phyloP scores from a whole-genome alignment of 1,140 invertebrate genomes.

The Diorhabda carinulata region DNA sequence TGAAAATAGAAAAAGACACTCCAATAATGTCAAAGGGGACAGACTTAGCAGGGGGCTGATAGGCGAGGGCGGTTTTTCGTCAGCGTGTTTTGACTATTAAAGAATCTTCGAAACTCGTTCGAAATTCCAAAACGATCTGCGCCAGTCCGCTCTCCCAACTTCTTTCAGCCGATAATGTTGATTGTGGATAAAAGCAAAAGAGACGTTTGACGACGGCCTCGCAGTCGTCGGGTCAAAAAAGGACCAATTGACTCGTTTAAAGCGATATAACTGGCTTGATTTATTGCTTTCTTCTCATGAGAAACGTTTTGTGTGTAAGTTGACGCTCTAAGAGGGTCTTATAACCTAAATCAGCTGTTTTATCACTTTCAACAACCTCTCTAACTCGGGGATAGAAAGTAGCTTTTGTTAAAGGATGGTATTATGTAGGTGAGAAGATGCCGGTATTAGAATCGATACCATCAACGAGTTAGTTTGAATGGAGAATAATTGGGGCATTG shows the following conservation, averaged over 20 bases:
- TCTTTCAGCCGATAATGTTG: conserved; percentile 27
- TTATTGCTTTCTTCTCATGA: conserved; percentile 11
- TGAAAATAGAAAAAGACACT: neutral
- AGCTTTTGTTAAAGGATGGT: neutral
- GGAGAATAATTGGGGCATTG: neutral
- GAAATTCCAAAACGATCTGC: conserved; percentile 10
- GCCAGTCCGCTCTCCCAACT: conserved; percentile 19
- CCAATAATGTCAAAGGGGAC: neutral
- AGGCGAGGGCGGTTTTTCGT: neutral
- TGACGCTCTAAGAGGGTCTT: conserved; percentile 4
- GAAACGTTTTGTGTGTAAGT: conserved; percentile 8
- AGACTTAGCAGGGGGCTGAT: conserved; percentile 7
- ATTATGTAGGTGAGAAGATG: conserved; percentile 2
- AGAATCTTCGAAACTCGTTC: conserved; percentile 11
- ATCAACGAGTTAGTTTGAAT: neutral
- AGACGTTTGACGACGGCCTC: conserved; percentile 20
- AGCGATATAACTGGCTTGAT: conserved; percentile 24
- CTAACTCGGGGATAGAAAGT: neutral
- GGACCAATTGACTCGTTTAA: conserved; percentile 26
- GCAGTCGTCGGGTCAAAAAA: conserved; percentile 17
- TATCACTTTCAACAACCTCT: conserved; percentile 5
- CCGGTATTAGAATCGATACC: neutral
- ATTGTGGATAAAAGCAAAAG: conserved; percentile 29
- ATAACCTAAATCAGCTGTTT: conserved; percentile 13
- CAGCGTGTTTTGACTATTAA: conserved; percentile 14